Evolutionary conservation across 2,797 vertebrate species (phyloP).

Genomic region (Phalloptychus januarius): DNA sequence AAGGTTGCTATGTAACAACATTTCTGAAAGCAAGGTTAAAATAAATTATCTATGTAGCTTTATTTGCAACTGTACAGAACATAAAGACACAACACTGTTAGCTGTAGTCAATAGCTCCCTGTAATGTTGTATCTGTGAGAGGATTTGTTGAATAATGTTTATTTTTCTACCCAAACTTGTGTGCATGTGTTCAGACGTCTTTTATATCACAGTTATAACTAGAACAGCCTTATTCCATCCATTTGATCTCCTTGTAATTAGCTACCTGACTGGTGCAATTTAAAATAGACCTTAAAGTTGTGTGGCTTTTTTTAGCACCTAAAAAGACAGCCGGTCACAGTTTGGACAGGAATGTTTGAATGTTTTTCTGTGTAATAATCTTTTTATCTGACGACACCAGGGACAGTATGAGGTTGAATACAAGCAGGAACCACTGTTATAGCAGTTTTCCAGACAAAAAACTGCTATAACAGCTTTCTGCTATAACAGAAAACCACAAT

Average conservation of each 20-base stretch:
- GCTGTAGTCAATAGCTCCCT: not conserved
- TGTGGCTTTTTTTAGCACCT: not conserved
- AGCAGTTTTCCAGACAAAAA: not conserved
- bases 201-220: constrained; percentile 4
- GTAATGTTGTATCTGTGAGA: not conserved
- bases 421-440: constrained; percentile 14
- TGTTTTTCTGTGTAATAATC: constrained; percentile 11
- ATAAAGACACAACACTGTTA: constrained; percentile 40
- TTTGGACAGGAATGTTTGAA: constrained; percentile 19
- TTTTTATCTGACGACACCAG: constrained; percentile 8
- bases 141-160: constrained; percentile 23
- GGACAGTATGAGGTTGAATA: constrained; percentile 7
- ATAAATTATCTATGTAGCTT: constrained; percentile 9
- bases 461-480: too few relatives aligned
- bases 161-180: constrained; percentile 49
- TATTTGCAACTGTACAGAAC: constrained; percentile 1
- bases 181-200: constrained; percentile 15
- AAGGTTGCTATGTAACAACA: not conserved
- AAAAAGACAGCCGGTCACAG: not conserved
- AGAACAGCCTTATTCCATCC: not conserved
- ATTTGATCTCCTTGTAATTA: not conserved
- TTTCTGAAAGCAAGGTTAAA: constrained; percentile 12
- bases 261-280: not conserved
- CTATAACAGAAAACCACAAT: too few relatives aligned
- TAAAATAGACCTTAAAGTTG: not conserved